A percentile compares a stretch with the other conserved stretches of the same genome.
Conservation (phyloP, 2,113 vertebrate genomes). For the Rynchops niger region DNA sequence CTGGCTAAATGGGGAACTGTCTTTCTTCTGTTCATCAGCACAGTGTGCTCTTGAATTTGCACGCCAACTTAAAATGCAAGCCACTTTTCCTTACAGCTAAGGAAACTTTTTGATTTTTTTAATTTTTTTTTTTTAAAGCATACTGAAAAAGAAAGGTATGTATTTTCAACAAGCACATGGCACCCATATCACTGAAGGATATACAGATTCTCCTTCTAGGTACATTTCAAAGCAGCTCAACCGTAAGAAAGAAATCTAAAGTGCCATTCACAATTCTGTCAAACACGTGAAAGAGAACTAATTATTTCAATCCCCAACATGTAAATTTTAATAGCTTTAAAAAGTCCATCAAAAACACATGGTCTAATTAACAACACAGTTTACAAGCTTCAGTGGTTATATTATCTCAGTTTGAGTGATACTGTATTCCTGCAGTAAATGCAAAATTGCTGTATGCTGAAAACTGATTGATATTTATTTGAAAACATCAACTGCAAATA, state of each 20-base stretch:
- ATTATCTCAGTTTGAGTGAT: constrained; percentile 28
- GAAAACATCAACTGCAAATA: background rate
- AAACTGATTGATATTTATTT: constrained; percentile 5
- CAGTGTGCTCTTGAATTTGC: background rate
- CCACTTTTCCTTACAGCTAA: background rate
- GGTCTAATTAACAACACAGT: constrained; percentile 37
- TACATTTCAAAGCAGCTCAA: constrained; percentile 26
- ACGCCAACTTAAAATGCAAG: background rate
- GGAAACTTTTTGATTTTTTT: background rate
- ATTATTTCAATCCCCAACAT: constrained; percentile 31
- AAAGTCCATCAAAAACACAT: constrained; percentile 49
- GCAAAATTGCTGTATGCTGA: background rate
- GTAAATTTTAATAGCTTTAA: constrained; percentile 38
- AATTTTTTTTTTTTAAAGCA: background rate
- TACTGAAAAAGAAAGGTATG: background rate
- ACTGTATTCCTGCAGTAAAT: constrained; percentile 9
- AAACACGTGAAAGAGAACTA: constrained; percentile 34
- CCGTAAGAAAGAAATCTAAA: background rate
- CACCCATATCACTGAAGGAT: background rate
- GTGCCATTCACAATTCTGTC: constrained; percentile 28
- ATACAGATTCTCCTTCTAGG: background rate
- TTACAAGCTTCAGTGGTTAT: constrained; percentile 24
- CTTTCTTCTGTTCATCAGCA: background rate
- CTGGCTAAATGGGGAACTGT: background rate
- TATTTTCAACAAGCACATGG: background rate